phyloP scores from a whole-genome alignment of 2,113 vertebrate genomes.

The Nannospalax galili region DNA sequence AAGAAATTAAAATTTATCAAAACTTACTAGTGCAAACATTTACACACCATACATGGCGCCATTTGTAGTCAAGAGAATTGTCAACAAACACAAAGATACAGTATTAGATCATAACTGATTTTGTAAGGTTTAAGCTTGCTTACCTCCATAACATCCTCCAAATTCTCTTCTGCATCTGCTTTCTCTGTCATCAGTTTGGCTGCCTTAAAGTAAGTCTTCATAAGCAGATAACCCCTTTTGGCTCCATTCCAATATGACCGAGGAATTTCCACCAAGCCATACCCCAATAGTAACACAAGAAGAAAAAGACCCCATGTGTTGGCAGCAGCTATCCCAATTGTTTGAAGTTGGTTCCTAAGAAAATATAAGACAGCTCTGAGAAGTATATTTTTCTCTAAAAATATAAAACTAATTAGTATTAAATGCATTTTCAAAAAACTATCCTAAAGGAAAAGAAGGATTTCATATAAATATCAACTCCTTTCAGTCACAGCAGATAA shows the following conservation, averaged over 20 bases:
- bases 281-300: constrained; percentile 94
- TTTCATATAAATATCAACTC: constrained; percentile 7
- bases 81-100: background rate
- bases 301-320: constrained; percentile 98
- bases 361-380: background rate
- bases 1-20: background rate
- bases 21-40: background rate
- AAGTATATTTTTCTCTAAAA: background rate
- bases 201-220: constrained; percentile 95
- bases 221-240: constrained; percentile 89
- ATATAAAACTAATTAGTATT: background rate
- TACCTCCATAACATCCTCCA: constrained; percentile 96
- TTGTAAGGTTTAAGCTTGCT: constrained; percentile 29
- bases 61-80: background rate
- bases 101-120: background rate
- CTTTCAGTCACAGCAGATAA: constrained; percentile 36
- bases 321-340: constrained; percentile 94
- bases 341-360: constrained; percentile 92
- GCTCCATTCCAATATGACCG: constrained; percentile 95
- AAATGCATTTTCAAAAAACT: background rate
- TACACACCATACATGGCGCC: background rate
- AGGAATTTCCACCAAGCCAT: constrained; percentile 96
- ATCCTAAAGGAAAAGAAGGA: background rate
- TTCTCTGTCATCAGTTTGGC: constrained; percentile 95
- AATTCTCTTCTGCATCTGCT: constrained; percentile 92